Conservation (phyloP, 2,797 vertebrate genomes). For the Sparus aurata region DNA sequence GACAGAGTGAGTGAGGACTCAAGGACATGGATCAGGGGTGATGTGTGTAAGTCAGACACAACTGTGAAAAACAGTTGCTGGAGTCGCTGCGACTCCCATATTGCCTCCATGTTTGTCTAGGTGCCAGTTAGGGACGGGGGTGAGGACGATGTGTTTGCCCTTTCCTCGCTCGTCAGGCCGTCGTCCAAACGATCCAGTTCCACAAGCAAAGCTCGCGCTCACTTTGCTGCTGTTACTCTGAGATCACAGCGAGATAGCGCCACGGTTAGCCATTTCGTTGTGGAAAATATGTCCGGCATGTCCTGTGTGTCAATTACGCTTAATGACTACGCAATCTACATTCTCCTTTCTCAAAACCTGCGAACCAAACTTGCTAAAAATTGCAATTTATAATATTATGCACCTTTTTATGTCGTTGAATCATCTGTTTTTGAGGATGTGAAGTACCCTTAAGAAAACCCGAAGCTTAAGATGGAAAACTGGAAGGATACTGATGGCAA, state of each 20-base stretch:
- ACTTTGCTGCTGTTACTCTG: slow-evolving; percentile 25
- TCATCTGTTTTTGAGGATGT: slow-evolving; percentile 1
- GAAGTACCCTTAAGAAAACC: not conserved
- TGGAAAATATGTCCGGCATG: slow-evolving; percentile 61
- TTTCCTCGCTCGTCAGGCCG: slow-evolving; percentile 50
- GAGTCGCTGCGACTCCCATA: not conserved
- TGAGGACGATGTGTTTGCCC: slow-evolving; percentile 51
- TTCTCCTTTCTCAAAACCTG: not conserved
- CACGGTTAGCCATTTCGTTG: slow-evolving; percentile 38
- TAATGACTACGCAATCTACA: slow-evolving; percentile 19
- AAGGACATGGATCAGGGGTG: not conserved
- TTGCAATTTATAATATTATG: slow-evolving; percentile 5
- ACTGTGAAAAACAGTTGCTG: slow-evolving; percentile 18
- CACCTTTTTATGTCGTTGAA: slow-evolving; percentile 4
- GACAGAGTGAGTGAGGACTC: not conserved
- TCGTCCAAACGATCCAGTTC: slow-evolving; percentile 60
- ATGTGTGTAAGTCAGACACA: slow-evolving; percentile 16
- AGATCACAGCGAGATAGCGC: slow-evolving; percentile 45
- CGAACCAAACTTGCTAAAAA: slow-evolving; percentile 7
- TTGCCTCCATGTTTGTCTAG: not conserved
- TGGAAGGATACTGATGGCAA: not conserved
- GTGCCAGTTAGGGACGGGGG: not conserved
- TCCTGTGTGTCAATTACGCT: slow-evolving; percentile 38
- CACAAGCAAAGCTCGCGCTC: slow-evolving; percentile 45
- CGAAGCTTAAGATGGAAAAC: not conserved